These are phyloP conservation scores for Ypsolopha sequella DNA, from an alignment of 2,888 invertebrate genomes.

Conservation along the genomic window DNA sequence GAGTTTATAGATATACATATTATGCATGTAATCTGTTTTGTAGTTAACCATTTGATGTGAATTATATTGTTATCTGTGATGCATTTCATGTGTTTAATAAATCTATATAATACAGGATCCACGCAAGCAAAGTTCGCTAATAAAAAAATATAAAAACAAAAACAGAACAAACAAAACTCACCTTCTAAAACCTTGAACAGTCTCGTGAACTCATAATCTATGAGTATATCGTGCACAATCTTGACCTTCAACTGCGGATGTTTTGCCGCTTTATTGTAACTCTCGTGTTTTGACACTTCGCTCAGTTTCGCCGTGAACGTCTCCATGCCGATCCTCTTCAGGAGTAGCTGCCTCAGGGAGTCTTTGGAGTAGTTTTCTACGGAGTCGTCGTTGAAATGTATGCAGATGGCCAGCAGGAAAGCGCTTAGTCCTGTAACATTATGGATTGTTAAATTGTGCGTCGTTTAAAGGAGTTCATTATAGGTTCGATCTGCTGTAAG, in stretches of 20 bases:
- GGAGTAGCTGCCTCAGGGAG: constrained; percentile 81
- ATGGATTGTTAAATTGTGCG: background rate
- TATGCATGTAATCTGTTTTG: no score
- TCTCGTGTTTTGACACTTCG: constrained; percentile 89
- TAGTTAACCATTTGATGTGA: no score
- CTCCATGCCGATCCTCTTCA: constrained; percentile 86
- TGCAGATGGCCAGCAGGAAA: constrained; percentile 92
- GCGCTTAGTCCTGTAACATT: constrained; percentile 83
- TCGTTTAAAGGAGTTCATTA: background rate
- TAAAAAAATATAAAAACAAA: no score
- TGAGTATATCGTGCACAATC: constrained; percentile 80
- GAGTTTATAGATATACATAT: no score
- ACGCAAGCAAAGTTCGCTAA: no score
- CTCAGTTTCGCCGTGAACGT: constrained; percentile 87
- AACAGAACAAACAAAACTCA: constrained; percentile 25
- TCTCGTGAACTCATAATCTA: constrained; percentile 96
- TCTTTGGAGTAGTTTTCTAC: constrained; percentile 79
- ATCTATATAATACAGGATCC: no score
- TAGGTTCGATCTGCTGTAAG: background rate
- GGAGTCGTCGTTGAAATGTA: constrained; percentile 89
- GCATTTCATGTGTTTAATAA: no score
- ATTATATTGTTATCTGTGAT: no score
- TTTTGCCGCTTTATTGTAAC: constrained; percentile 92
- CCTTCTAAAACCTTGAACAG: constrained; percentile 87
- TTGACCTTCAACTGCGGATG: constrained; percentile 90